Percentiles rank a stretch among this genome's conserved stretches.
phyloP scores from a whole-genome alignment of 1,140 invertebrate genomes.

The Drosophila sp. region DNA sequence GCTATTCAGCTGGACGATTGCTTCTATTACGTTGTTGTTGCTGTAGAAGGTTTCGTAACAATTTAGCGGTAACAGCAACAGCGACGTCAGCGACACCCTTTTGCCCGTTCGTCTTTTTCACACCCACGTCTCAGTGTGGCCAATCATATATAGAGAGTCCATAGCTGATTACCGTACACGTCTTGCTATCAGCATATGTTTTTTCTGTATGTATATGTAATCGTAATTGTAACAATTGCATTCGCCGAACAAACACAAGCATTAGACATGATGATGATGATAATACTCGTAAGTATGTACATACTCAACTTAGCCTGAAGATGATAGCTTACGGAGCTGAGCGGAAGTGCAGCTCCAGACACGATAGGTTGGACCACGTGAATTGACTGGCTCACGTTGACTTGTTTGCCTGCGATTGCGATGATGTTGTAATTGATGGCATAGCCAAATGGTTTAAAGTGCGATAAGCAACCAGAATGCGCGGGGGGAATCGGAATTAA shows the following conservation, averaged over 20 bases:
- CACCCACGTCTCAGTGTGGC: conserved; percentile 3
- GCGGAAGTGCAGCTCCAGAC: conserved; percentile 22
- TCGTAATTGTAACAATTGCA: not conserved
- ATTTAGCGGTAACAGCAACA: conserved; percentile 27
- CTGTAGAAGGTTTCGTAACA: conserved; percentile 63
- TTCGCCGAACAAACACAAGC: not conserved
- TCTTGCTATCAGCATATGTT: conserved; percentile 21
- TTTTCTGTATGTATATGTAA: not conserved
- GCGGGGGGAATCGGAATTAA: not conserved
- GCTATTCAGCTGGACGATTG: conserved; percentile 12
- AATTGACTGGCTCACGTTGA: conserved; percentile 54
- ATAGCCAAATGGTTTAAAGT: not conserved
- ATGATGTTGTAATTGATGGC: conserved; percentile 41
- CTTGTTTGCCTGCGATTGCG: conserved; percentile 7
- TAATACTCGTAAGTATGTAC: conserved; percentile 11
- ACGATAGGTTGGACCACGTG: conserved; percentile 58
- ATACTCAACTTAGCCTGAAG: not conserved
- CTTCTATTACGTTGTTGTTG: conserved; percentile 35
- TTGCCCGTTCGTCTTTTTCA: conserved; percentile 11
- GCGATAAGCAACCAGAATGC: not conserved
- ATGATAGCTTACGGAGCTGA: conserved; percentile 4
- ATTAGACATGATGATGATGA: no score
- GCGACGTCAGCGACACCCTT: conserved; percentile 17
- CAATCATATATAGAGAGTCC: conserved; percentile 19
- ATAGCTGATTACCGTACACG: conserved; percentile 33